Evolutionary conservation across 2,888 invertebrate genomes (phyloP).

Genomic region (Rotaria macrura): DNA sequence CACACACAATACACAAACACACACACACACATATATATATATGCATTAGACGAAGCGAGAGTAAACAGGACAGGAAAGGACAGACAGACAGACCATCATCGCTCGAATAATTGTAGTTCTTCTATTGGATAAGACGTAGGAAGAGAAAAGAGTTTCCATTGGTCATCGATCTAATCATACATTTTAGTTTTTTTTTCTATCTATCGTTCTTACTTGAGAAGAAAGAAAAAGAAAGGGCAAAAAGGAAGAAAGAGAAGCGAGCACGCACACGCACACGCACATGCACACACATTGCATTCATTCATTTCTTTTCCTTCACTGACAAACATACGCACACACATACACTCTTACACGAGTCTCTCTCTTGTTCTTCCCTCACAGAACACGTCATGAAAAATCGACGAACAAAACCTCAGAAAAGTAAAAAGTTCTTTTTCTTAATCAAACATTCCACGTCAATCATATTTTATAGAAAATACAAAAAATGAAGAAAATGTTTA

Average conservation of each 20-base stretch:
- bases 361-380: not conserved
- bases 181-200: not conserved
- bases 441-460: not conserved
- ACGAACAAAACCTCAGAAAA: not conserved
- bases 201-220: not conserved
- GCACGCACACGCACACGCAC: not conserved
- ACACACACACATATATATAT: not conserved
- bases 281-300: not conserved
- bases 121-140: not conserved
- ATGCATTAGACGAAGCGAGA: not conserved
- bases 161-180: not conserved
- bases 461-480: not conserved
- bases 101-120: not conserved
- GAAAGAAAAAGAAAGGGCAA: constrained; percentile 3
- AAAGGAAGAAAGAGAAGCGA: not conserved
- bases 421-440: not conserved
- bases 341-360: too few relatives aligned
- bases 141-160: not conserved
- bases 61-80: constrained; percentile 6
- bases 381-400: not conserved
- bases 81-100: not conserved
- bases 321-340: not conserved
- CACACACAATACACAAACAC: not conserved
- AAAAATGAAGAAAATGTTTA: not conserved
- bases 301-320: not conserved